Evolutionary conservation across 2,797 vertebrate species (phyloP), one percentile per base, ranked within the genome.

Genomic region (Ambastaia sidthimunki): DNA sequence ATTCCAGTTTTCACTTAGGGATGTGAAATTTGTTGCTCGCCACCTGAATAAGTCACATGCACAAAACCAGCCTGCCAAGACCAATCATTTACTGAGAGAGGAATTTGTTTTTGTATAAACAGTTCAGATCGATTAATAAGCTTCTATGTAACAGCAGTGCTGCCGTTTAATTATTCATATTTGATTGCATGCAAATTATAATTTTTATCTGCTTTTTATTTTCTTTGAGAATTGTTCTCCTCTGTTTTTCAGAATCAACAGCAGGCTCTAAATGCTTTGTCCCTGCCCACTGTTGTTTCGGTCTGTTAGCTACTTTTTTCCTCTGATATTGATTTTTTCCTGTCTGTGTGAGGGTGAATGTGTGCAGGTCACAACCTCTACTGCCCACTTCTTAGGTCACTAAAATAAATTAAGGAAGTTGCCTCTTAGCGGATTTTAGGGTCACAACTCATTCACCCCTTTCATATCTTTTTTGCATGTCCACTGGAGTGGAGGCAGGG

Each of bases 321-420:
- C 92, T 92, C 91, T 86, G 89, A 81, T 94, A 95, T 95, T 91
- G 95, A 97, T 97, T 94, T 90, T 44, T 44, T 90, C 92, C 92
- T 88, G 66, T 88, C 90, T 91, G 91, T 89, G 86, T 74, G 73
- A 87, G 86, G 85, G 84, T 70, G 76, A 86, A 92, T 87, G 90
- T 90, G 84, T 86, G 91, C 92, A 93, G 93, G 92, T 94, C 92
- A 92, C 88, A 92, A 90, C 88, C 52, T 78, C 82, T 80, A 85
- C 88, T 91, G 92, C 89, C 92, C 92, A 90, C 89, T 89, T 86
- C 88, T 86, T 57, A 82, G 93, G 90, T 95, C 92, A 92, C 90
- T 89, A 92, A 95, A 95, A 97, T 95, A 96, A 97, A 98, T 96
- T 92, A 93, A 95, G 94, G 91, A 90, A 91, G 93, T 94, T 95